Base-by-base conservation (phyloP, 2,113 vertebrate genomes). In the Peromyscus maniculatus region DNA sequence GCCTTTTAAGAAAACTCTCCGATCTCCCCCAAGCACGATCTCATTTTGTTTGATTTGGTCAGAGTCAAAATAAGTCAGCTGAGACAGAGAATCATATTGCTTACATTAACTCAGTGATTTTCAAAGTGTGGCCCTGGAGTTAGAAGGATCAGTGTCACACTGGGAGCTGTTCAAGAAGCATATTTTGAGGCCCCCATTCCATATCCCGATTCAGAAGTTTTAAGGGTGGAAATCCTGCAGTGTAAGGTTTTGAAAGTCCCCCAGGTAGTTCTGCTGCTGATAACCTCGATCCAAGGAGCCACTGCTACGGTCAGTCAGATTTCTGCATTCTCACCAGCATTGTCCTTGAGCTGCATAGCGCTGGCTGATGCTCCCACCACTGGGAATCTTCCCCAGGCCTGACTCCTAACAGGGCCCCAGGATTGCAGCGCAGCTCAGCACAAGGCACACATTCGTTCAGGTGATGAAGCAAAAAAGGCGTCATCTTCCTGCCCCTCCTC, bases 391-490 rank as follows among this genome's bases (percentile, higher is more conserved):
- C 89, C 82, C 84, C 17, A 66, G 80, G 33, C 64, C 67, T 55
- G 5, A 1, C 24, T 92, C 21, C 72, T 79, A 71, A 77, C 52
- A 39, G 4, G 75, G 64, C 9, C 7, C 72, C 7, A 3, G 43
- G n/a, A 69, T 31, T 0, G 0, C 8, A 39, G 64, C 33, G 39
- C 2, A 19, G 1, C 3, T 4, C 1, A 3, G 72, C 46, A 43
- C 19, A 43, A 17, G 15, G 26, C n/a, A 26, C 26, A 13, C 11
- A 8, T 66, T 55, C 67, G 39, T 64, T n/a, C 55, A 89, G 64
- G 8, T 67, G 46, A 49, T 16, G 12, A 80, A 49, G 67, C 87
- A 74, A 89, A 90, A 16, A 22, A 5, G 22, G 13, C 62, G 89
- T 7, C 33, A 43, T 72, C 69, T 39, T 59, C 86, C 31, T 24